phyloP scores from a whole-genome alignment of 2,797 vertebrate genomes.

The Merluccius polli region DNA sequence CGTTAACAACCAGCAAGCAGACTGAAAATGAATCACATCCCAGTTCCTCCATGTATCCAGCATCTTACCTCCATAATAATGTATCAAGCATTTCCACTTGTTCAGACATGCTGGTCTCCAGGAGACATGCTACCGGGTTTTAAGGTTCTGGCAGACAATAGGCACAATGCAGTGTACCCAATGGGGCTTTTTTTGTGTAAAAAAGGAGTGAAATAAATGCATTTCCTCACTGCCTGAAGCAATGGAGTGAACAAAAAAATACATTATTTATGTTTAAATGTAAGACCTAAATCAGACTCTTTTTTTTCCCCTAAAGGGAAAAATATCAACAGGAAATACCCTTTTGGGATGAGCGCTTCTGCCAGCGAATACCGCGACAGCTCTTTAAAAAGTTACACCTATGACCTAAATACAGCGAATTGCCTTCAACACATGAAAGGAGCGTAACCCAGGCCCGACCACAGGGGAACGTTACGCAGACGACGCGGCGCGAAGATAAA shows the following conservation, averaged over 20 bases:
- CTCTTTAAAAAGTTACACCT: not conserved
- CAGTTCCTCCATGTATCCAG: not conserved
- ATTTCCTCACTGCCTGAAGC: not conserved
- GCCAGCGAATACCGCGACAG: not conserved
- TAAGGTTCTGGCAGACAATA: too few relatives aligned
- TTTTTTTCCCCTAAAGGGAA: not conserved
- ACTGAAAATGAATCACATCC: conserved; percentile 5
- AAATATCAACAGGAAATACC: not conserved
- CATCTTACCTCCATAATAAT: not conserved
- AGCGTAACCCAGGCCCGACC: not conserved
- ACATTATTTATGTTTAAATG: not conserved
- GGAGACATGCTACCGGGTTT: too few relatives aligned
- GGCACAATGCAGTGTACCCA: too few relatives aligned
- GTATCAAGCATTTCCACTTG: not conserved
- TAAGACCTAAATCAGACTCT: not conserved
- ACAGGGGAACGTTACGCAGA: not conserved
- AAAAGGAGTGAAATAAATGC: not conserved
- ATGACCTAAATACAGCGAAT: not conserved
- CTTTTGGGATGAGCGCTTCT: not conserved
- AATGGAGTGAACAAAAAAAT: not conserved
- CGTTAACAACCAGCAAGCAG: not conserved
- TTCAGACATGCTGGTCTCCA: too few relatives aligned
- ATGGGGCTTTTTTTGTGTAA: not conserved
- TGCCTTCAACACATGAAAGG: not conserved
- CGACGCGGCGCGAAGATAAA: not conserved